Conservation (phyloP, 2,888 invertebrate species). For the Orchestes rusci region DNA sequence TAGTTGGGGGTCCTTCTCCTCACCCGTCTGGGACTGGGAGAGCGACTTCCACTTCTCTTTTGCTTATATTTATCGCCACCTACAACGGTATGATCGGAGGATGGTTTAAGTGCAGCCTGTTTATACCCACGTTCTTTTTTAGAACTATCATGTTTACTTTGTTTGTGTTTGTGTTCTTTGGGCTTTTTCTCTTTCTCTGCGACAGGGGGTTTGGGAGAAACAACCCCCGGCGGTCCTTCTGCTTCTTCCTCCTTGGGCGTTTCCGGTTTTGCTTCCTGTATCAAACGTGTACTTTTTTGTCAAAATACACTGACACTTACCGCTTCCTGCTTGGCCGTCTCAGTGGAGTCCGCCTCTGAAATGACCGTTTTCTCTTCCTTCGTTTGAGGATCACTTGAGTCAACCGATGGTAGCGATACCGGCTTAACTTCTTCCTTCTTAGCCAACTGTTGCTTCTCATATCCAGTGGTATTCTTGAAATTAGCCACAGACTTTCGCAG, state of each 20-base stretch:
- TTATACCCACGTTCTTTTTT: conserved; percentile 1
- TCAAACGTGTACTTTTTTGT: too few relatives aligned
- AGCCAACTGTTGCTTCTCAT: conserved; percentile 52
- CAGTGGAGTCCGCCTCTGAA: conserved; percentile 44
- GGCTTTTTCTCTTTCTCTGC: conserved; percentile 32
- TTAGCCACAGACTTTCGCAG: conserved; percentile 81
- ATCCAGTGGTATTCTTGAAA: conserved; percentile 89
- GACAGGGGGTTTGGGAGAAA: too few relatives aligned
- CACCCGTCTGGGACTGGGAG: conserved; percentile 24
- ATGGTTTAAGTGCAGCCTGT: too few relatives aligned
- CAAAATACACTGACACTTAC: too few relatives aligned
- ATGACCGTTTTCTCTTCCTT: conserved; percentile 40
- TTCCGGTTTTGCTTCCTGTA: conserved; percentile 10
- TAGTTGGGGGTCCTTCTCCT: conserved; percentile 14
- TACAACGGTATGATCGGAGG: too few relatives aligned
- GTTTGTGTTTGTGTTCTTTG: conserved; percentile 30
- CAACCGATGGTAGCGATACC: conserved; percentile 5
- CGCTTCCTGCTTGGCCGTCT: conserved; percentile 32
- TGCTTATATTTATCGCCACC: conserved; percentile 10
- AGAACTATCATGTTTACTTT: too few relatives aligned
- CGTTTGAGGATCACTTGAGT: conserved; percentile 27
- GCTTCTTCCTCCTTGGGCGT: conserved; percentile 16
- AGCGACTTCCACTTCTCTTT: conserved; percentile 20
- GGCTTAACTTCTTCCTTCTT: conserved; percentile 18
- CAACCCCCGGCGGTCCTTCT: conserved; percentile 41